Percentiles rank a stretch among this genome's conserved stretches.
Evolutionary conservation across 1,140 invertebrate genomes (phyloP).

Genomic region (Thaumetopoea pityocampa): DNA sequence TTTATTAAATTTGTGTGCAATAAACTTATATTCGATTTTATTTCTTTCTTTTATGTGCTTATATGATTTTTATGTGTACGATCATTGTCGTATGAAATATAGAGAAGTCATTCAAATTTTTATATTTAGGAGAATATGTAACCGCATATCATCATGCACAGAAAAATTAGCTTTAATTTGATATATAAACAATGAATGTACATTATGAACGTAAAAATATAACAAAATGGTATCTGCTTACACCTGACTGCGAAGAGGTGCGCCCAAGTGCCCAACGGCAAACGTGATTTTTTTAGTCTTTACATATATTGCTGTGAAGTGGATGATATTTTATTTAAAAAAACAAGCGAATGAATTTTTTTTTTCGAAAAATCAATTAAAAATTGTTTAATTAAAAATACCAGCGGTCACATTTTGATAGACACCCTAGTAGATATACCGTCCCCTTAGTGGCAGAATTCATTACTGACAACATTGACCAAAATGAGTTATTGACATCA

Average conservation of each 20-base stretch:
- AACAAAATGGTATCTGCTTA: conserved; percentile 12
- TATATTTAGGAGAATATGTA: conserved; percentile 3
- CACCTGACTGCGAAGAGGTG: conserved; percentile 14
- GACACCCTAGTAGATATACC: neutral
- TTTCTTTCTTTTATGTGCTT: no score
- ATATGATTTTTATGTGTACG: no score
- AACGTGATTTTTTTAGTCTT: conserved; percentile 15
- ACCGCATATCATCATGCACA: neutral
- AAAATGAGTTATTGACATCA: no score
- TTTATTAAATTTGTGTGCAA: no score
- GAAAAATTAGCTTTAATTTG: conserved; percentile 19
- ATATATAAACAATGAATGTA: conserved; percentile 9
- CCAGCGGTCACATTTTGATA: neutral
- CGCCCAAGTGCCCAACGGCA: conserved; percentile 12
- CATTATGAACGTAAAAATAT: conserved; percentile 4
- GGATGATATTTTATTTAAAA: neutral
- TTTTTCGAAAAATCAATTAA: conserved; percentile 1
- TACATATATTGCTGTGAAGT: no score
- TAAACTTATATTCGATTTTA: no score
- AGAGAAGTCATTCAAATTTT: no score
- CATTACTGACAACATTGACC: no score
- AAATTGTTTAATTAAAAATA: conserved; percentile 4
- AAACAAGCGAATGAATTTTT: neutral
- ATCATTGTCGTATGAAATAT: no score
- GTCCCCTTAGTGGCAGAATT: no score